Evolutionary conservation across 2,797 vertebrate genomes (phyloP), one percentile per base, ranked within the genome.

Genomic region (Enteromius viviparus): DNA sequence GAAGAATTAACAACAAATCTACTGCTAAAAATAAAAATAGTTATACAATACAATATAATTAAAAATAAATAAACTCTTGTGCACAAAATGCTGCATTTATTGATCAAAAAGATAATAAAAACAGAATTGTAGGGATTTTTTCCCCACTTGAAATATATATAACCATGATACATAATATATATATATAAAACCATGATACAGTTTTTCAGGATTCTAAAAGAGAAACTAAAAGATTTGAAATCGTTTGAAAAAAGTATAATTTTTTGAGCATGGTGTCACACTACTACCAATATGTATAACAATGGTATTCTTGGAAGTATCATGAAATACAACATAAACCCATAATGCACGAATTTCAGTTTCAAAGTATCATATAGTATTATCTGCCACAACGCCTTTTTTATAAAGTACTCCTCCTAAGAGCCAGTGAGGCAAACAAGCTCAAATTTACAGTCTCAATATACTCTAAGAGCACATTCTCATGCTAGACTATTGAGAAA

Each of bases 401-500:
- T 77, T 7, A 3, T 12, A 77, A 47, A 10, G 40, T 42, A 32
- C 23, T 32, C 40, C 10, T 47, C 55, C 37, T 23, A 62, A 45
- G 62, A 76, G 53, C 7, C 32, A 3, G 15, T 42, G 23, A 64
- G 55, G 1, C 37, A 77, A 62, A 76, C 51, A 23, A 76, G 21
- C 49, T 40, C 1, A 1, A 21, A 60, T 76, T 76, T 26, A 76
- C 8, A 42, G n/a, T 11, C 74, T 60, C 8, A 58, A 53, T 76
- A 87, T 84, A 81, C 86, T 74, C 90, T 78, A 87, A 91, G 92
- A 93, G 88, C 85, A 78, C 91, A 93, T 92, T 92, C 91, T 91
- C 90, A 94, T 92, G 91, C 90, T 92, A 90, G 94, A 93, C 91
- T 86, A 87, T 91, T 87, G 91, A 92, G 92, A 89, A 91, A 91